Percentiles rank a stretch among this genome's conserved stretches.
phyloP scores from a whole-genome alignment of 2,797 vertebrate species.

The Chloroceryle inda region DNA sequence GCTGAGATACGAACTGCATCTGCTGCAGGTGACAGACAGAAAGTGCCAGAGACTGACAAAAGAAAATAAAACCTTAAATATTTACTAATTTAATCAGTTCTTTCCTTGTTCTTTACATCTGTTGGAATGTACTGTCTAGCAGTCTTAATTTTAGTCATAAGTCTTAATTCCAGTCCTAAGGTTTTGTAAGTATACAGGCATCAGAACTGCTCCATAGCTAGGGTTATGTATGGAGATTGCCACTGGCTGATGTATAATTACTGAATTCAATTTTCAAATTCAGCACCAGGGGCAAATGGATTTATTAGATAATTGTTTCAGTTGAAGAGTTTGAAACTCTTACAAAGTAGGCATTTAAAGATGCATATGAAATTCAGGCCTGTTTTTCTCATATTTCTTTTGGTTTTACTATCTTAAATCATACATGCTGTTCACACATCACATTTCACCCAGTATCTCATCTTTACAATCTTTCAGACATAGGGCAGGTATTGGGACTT shows the following conservation, averaged over 20 bases:
- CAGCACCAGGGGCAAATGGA: constrained; percentile 28
- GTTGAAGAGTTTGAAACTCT: constrained; percentile 42
- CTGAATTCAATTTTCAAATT: constrained; percentile 54
- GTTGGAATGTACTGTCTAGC: not conserved
- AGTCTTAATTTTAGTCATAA: not conserved
- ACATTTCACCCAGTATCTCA: constrained; percentile 50
- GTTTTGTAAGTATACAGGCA: not conserved
- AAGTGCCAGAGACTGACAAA: constrained; percentile 1
- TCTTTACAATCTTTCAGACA: constrained; percentile 57
- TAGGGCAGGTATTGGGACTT: constrained; percentile 14
- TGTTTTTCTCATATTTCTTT: constrained; percentile 41
- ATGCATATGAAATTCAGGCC: constrained; percentile 22
- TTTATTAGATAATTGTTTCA: constrained; percentile 37
- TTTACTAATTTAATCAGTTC: constrained; percentile 9
- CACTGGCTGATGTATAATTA: constrained; percentile 45
- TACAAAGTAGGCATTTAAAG: constrained; percentile 22
- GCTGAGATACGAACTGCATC: constrained; percentile 14
- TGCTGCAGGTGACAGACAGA: constrained; percentile 19
- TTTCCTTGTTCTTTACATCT: not conserved
- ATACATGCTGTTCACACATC: constrained; percentile 31
- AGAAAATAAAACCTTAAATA: constrained; percentile 12
- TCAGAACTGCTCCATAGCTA: not conserved
- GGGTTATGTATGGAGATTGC: constrained; percentile 9
- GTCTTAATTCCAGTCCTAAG: not conserved
- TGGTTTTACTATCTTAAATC: constrained; percentile 48